A percentile compares a stretch with the other conserved stretches of the same genome.
Conservation (phyloP, 2,888 invertebrate genomes). For the Acleris literana region DNA sequence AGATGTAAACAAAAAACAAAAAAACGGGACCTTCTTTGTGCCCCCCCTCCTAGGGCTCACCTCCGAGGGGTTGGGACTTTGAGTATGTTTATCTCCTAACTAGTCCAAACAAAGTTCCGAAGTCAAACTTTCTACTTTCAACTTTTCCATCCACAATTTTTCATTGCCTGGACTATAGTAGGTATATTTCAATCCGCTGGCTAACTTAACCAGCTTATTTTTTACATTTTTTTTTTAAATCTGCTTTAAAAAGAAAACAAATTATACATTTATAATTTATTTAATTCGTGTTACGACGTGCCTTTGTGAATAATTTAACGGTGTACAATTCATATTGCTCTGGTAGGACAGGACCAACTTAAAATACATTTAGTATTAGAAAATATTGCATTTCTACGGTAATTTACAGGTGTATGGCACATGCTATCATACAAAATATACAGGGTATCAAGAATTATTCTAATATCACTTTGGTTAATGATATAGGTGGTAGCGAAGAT, state of each 20-base stretch:
- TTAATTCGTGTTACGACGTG: conserved; percentile 71
- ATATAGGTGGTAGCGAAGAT: conserved; percentile 71
- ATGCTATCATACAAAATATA: conserved; percentile 82
- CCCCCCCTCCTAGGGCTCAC: too few species aligned
- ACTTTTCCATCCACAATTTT: too few species aligned
- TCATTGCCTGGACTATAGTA: too few species aligned
- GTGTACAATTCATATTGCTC: conserved; percentile 75
- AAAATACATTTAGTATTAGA: conserved; percentile 64
- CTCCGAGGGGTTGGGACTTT: too few species aligned
- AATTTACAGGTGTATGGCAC: conserved; percentile 79
- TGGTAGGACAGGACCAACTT: conserved; percentile 65
- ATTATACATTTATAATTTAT: conserved; percentile 53
- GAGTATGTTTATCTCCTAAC: too few species aligned
- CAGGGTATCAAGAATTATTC: conserved; percentile 75
- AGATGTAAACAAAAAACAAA: too few species aligned
- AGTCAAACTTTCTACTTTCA: too few species aligned
- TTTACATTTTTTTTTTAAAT: not conserved
- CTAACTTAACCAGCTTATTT: too few species aligned
- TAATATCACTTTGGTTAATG: conserved; percentile 82
- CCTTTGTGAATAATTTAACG: conserved; percentile 74
- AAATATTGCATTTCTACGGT: conserved; percentile 76
- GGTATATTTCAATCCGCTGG: too few species aligned
- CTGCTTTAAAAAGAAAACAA: conserved; percentile 36
- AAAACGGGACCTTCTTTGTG: too few species aligned
- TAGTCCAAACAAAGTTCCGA: too few species aligned